A percentile compares a stretch with the other conserved stretches of the same genome.
Evolutionary conservation across 1,140 invertebrate genomes (phyloP).

Genomic region (Pseudobourletiella spinata): DNA sequence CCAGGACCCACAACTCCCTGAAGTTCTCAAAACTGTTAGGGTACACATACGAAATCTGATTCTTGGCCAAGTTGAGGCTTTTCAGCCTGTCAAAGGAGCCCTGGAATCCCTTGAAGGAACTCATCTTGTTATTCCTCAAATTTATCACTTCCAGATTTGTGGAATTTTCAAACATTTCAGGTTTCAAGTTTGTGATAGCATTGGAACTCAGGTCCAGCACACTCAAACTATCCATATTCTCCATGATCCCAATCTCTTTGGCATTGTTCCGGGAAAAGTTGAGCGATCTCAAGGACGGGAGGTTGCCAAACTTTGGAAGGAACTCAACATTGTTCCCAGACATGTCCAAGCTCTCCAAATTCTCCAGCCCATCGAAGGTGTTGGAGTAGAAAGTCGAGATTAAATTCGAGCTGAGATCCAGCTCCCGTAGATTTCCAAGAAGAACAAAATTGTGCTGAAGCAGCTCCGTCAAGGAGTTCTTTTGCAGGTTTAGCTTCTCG

Average conservation of each 20-base stretch:
- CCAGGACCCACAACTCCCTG: slow-evolving; percentile 57
- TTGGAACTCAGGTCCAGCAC: slow-evolving; percentile 61
- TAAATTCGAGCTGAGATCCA: slow-evolving; percentile 67
- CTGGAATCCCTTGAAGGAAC: slow-evolving; percentile 64
- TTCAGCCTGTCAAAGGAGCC: slow-evolving; percentile 45
- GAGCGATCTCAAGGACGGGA: slow-evolving; percentile 11
- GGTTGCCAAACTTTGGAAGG: slow-evolving; percentile 31
- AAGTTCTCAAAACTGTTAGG: slow-evolving; percentile 74
- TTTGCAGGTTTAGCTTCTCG: slow-evolving; percentile 62
- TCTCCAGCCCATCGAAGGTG: slow-evolving; percentile 31
- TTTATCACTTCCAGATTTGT: slow-evolving; percentile 38
- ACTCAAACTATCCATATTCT: slow-evolving; percentile 47
- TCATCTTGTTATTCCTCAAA: slow-evolving; percentile 52
- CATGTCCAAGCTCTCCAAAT: slow-evolving; percentile 35
- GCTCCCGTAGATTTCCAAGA: slow-evolving; percentile 59
- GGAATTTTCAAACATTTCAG: slow-evolving; percentile 39
- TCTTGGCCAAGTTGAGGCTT: slow-evolving; percentile 61
- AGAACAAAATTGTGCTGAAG: slow-evolving; percentile 64
- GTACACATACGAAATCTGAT: slow-evolving; percentile 66
- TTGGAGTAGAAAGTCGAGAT: slow-evolving; percentile 49
- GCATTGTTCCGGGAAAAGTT: slow-evolving; percentile 31
- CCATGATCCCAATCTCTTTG: slow-evolving; percentile 32
- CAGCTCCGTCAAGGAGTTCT: slow-evolving; percentile 63
- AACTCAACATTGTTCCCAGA: slow-evolving; percentile 36
- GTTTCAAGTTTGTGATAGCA: slow-evolving; percentile 38